Base-by-base conservation (phyloP, 2,797 vertebrate species). In the Rhynchonycteris naso region DNA sequence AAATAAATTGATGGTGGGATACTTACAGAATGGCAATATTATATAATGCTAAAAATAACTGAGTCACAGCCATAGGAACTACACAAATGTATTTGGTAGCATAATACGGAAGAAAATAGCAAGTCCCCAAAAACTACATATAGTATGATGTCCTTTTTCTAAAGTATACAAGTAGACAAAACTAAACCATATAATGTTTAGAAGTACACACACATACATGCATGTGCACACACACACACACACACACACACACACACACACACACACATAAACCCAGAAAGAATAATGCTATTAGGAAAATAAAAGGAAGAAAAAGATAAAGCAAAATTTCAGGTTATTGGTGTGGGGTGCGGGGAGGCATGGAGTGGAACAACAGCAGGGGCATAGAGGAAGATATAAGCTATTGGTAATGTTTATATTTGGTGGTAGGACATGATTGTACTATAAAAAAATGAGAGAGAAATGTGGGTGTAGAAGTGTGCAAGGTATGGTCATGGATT, bases 121-220 rank as follows among this genome's bases (percentile, higher is more conserved):
- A 92, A 80, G 52, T 72, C 50, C 38, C 35, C 68, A 52, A 61
- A 90, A 95, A 75, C 28, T 47, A 24, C 12, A 61, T 76, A 22
- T 78, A 19, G 26, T 71, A 75, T 33, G 11, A 69, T 78, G 63
- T 71, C 50, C 38, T 88, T 83, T 88, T 81, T 71, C 63, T 65
- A 65, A 88, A 78, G 26, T 71, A 83, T 78, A 68, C 43, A 78
- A 78, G 58, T 14, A 91, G 78, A 33, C 22, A 81, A 86, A 94
- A 94, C 22, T 54, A 88, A 92, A 66, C 22, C 9, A 68, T 13
- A 21, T 28, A 38, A 38, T 72, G 26, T 75, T 95, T 78, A 72
- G 59, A 83, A 72, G 65, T 68, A 54, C n/a, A 54, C 2, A 16
- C 43, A 18, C 30, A 26, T 43, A 43, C 43, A 8, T 63, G 24